Evolutionary conservation across 1,140 invertebrate species (phyloP).

Genomic region (Asbolus verrucosus): DNA sequence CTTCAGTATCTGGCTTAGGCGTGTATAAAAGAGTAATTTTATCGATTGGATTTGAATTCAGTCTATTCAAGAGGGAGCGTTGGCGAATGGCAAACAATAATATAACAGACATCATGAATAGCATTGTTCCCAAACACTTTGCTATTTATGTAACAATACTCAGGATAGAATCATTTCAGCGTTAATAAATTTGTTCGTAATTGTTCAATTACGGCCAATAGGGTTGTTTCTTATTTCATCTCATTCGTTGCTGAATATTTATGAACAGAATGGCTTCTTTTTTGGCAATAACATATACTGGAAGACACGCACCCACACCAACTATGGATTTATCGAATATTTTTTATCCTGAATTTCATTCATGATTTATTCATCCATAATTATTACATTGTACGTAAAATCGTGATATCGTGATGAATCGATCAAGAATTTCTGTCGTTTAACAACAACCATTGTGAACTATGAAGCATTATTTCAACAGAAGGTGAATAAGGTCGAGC

Average conservation of each 20-base stretch:
- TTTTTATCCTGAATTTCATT: no score
- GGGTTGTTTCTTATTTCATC: constrained; percentile 12
- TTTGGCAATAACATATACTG: constrained; percentile 4
- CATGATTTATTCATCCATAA: constrained; percentile 5
- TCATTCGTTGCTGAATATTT: constrained; percentile 3
- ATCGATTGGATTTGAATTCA: constrained; percentile 37
- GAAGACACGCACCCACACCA: neutral
- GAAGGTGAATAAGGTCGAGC: no score
- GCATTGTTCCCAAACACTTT: constrained; percentile 36
- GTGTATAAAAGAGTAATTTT: constrained; percentile 37
- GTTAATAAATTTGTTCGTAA: constrained; percentile 37
- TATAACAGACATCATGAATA: constrained; percentile 36
- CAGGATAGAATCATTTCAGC: constrained; percentile 24
- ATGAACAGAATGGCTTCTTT: constrained; percentile 12
- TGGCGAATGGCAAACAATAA: constrained; percentile 36
- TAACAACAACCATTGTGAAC: no score
- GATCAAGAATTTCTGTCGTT: neutral
- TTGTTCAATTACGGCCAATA: constrained; percentile 19
- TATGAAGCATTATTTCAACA: neutral
- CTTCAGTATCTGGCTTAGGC: constrained; percentile 26
- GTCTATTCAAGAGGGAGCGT: constrained; percentile 30
- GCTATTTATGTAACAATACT: constrained; percentile 38
- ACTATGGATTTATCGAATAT: constrained; percentile 8
- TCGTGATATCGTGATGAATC: neutral
- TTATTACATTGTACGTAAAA: neutral